A percentile compares a stretch with the other conserved stretches of the same genome.
These are phyloP conservation scores for Camelus bactrianus DNA, from an alignment of 2,113 vertebrate genomes.

Conservation along the genomic window DNA sequence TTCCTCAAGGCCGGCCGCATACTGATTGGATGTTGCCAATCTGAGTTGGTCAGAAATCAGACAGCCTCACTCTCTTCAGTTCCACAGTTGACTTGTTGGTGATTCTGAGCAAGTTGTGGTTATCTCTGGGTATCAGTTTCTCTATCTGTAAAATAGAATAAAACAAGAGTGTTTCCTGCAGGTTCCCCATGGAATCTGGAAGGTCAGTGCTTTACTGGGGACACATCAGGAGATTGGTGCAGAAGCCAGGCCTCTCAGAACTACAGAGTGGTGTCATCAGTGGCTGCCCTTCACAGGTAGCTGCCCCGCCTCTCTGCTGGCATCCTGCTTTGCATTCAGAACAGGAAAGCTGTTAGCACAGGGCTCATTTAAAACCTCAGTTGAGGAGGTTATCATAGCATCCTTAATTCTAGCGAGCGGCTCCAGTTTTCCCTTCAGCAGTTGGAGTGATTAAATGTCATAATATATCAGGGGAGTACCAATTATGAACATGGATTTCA, in stretches of 20 bases:
- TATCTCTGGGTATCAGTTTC: neutral
- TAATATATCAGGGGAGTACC: conserved; percentile 2
- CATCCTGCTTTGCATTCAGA: conserved; percentile 70
- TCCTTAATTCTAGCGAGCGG: conserved; percentile 17
- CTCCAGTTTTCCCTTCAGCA: conserved; percentile 34
- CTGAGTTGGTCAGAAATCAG: neutral
- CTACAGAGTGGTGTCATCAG: neutral
- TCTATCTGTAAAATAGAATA: neutral
- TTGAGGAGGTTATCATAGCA: conserved; percentile 39
- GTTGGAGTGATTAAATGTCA: conserved; percentile 56
- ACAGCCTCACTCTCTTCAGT: neutral
- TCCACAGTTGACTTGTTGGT: neutral
- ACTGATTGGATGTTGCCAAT: neutral
- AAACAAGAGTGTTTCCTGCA: neutral
- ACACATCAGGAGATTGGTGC: neutral
- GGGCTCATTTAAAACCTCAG: conserved; percentile 57
- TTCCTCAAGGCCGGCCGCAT: neutral
- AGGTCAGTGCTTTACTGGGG: neutral
- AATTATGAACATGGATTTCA: neutral
- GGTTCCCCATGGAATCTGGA: neutral
- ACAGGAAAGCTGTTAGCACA: conserved; percentile 55
- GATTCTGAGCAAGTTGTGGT: neutral
- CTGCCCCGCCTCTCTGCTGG: neutral
- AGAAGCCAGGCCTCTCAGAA: neutral
- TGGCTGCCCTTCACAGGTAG: conserved; percentile 75